Conservation (phyloP, 1,140 invertebrate species). For the Drosophila sturtevanti region DNA sequence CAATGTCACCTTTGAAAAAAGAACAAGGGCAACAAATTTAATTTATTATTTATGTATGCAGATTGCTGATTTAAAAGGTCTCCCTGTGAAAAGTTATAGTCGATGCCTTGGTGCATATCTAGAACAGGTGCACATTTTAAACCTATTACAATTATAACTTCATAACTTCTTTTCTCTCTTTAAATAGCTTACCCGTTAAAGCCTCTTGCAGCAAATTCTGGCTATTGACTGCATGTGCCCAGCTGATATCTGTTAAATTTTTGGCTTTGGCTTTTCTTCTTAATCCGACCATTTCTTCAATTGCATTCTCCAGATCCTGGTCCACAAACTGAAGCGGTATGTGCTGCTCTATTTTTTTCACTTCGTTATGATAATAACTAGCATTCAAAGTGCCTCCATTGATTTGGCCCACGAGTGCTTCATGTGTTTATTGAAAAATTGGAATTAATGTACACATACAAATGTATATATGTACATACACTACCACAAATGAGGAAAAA, state of each 20-base stretch:
- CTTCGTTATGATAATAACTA: constrained; percentile 47
- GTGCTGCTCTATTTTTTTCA: constrained; percentile 1
- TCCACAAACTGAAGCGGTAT: background rate
- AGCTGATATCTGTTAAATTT: constrained; percentile 90
- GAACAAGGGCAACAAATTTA: background rate
- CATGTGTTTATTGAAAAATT: constrained; percentile 20
- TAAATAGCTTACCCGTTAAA: constrained; percentile 84
- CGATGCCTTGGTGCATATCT: background rate
- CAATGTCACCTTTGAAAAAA: constrained; percentile 78
- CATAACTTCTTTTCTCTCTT: background rate
- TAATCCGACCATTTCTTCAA: constrained; percentile 33
- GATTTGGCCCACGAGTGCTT: constrained; percentile 51
- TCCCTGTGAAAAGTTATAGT: background rate
- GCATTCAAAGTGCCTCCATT: constrained; percentile 56
- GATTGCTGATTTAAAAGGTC: background rate
- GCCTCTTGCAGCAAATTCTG: constrained; percentile 85
- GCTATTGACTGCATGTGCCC: constrained; percentile 93
- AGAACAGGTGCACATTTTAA: too few relatives aligned
- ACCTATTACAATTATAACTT: background rate
- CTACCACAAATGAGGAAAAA: background rate
- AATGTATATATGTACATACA: background rate
- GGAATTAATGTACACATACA: constrained; percentile 30
- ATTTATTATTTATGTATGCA: background rate
- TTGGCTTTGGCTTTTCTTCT: constrained; percentile 37
- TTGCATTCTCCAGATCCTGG: constrained; percentile 25